Conservation (phyloP, 2,113 vertebrate species). For the Dicentrarchus labrax region DNA sequence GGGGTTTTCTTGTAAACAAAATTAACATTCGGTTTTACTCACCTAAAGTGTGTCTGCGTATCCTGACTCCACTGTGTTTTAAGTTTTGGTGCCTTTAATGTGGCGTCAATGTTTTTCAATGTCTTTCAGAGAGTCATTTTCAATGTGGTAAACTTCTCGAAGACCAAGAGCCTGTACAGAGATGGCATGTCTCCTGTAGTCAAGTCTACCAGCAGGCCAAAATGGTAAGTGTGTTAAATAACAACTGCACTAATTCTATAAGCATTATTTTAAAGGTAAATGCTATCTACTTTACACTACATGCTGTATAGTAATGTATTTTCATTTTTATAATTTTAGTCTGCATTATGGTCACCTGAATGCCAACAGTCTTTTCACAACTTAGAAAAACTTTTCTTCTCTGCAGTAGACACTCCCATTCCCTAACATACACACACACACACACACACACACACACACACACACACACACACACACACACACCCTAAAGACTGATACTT, state of each 20-base stretch:
- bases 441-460: constrained; percentile 35
- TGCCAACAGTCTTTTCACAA: constrained; percentile 8
- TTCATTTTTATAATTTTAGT: background rate
- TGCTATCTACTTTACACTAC: background rate
- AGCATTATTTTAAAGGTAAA: background rate
- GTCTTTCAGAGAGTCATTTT: constrained; percentile 95
- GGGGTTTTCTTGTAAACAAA: background rate
- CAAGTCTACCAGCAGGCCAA: constrained; percentile 96
- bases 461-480: constrained; percentile 38
- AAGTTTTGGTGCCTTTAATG: background rate
- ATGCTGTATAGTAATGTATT: background rate
- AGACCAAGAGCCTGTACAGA: constrained; percentile 98
- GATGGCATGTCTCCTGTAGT: constrained; percentile 98
- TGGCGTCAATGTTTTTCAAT: constrained; percentile 17
- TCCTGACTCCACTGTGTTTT: background rate
- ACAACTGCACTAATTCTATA: background rate
- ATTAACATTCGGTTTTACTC: background rate
- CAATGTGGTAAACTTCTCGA: constrained; percentile 99
- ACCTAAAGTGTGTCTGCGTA: background rate
- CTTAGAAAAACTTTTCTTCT: constrained; percentile 58
- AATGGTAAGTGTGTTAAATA: constrained; percentile 86
- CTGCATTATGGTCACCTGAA: background rate
- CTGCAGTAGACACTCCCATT: constrained; percentile 31
- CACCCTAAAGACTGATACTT: constrained; percentile 70
- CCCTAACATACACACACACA: constrained; percentile 33